These are phyloP conservation scores for Caiman crocodilus DNA, from an alignment of 2,797 vertebrate species.

Conservation along the genomic window DNA sequence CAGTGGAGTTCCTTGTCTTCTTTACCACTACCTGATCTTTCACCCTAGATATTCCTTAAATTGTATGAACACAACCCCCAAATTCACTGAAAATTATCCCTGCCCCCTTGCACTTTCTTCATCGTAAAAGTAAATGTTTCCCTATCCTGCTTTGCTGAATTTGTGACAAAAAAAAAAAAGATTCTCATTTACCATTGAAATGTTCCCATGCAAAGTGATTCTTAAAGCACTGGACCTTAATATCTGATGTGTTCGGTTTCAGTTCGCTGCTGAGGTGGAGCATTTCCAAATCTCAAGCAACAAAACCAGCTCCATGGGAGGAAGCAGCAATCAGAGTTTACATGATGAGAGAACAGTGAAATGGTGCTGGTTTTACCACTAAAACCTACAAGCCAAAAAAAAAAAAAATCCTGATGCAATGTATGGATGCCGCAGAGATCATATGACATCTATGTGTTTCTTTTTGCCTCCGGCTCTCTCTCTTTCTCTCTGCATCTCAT, in stretches of 20 bases:
- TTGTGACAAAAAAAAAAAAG: background rate
- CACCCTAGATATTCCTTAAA: constrained; percentile 1
- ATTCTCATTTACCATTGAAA: constrained; percentile 71
- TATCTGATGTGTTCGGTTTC: constrained; percentile 46
- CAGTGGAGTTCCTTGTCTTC: background rate
- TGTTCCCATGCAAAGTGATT: constrained; percentile 44
- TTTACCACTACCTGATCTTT: constrained; percentile 6
- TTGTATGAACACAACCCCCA: background rate
- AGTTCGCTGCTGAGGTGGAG: constrained; percentile 40
- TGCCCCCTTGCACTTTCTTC: background rate
- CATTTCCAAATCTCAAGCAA: constrained; percentile 62
- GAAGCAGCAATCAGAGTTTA: constrained; percentile 2
- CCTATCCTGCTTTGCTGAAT: constrained; percentile 28
- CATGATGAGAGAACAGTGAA: background rate
- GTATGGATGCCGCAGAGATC: constrained; percentile 40
- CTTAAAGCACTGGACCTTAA: constrained; percentile 56
- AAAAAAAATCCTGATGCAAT: constrained; percentile 21
- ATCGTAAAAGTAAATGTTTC: constrained; percentile 13
- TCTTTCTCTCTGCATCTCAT: constrained; percentile 23
- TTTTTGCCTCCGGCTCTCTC: background rate
- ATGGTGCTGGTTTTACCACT: background rate
- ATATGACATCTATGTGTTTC: background rate
- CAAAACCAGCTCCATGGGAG: constrained; percentile 36
- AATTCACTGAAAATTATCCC: background rate
- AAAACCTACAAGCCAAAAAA: constrained; percentile 33